Evolutionary conservation across 2,888 invertebrate genomes (phyloP).

Genomic region (Melanchra persicariae): DNA sequence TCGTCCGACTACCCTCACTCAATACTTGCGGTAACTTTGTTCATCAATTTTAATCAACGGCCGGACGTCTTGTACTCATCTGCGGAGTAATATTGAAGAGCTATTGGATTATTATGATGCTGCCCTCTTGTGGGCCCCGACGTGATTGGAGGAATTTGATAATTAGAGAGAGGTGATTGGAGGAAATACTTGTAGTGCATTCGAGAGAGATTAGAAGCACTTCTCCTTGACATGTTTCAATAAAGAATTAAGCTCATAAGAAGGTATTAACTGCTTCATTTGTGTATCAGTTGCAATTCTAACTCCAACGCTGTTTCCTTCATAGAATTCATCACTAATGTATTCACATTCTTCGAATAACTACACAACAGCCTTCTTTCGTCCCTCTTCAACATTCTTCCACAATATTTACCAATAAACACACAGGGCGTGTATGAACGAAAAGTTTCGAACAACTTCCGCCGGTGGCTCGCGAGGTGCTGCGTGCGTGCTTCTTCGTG

Average conservation of each 20-base stretch:
- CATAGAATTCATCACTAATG: background rate
- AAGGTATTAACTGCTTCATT: slow-evolving; percentile 9
- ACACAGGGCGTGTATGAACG: slow-evolving; percentile 63
- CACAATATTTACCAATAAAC: slow-evolving; percentile 65
- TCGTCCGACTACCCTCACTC: slow-evolving; percentile 41
- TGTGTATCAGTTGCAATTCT: slow-evolving; percentile 17
- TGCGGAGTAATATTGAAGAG: slow-evolving; percentile 52
- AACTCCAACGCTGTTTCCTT: background rate
- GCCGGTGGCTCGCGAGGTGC: slow-evolving; percentile 54
- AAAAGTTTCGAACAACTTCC: slow-evolving; percentile 68
- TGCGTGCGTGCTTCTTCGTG: slow-evolving; percentile 66
- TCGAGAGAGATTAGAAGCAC: slow-evolving; percentile 5
- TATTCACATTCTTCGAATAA: background rate
- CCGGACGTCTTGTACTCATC: slow-evolving; percentile 59
- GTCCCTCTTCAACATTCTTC: slow-evolving; percentile 20
- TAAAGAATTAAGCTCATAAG: slow-evolving; percentile 3
- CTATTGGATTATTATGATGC: slow-evolving; percentile 43
- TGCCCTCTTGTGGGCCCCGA: slow-evolving; percentile 17
- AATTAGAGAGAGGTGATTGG: slow-evolving; percentile 32
- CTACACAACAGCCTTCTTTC: slow-evolving; percentile 9
- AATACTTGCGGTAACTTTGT: slow-evolving; percentile 68
- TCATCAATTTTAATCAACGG: slow-evolving; percentile 75
- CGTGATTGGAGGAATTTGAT: slow-evolving; percentile 43
- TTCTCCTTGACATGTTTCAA: background rate
- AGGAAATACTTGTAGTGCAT: slow-evolving; percentile 18